A percentile compares a stretch with the other conserved stretches of the same genome.
phyloP scores from a whole-genome alignment of 2,888 invertebrate genomes.

The Meloe dianella region DNA sequence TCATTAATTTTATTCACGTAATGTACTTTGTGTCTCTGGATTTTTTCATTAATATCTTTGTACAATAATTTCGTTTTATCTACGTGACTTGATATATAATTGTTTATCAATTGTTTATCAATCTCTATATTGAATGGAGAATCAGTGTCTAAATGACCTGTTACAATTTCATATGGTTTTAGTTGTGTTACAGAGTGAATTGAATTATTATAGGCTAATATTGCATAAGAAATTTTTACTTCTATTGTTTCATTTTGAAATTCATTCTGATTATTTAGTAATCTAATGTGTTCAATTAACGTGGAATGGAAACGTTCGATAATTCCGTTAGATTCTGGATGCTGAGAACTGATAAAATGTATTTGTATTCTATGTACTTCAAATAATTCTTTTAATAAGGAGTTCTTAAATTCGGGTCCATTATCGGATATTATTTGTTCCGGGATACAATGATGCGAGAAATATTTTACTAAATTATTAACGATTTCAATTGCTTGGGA shows the following conservation, averaged over 20 bases:
- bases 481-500: too few relatives aligned
- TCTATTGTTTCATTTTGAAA: constrained; percentile 10
- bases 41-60: not conserved
- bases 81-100: not conserved
- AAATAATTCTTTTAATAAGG: too few relatives aligned
- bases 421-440: too few relatives aligned
- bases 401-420: too few relatives aligned
- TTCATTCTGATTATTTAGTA: constrained; percentile 8
- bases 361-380: constrained; percentile 21
- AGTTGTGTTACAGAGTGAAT: not conserved
- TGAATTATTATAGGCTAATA: not conserved
- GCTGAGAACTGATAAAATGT: constrained; percentile 19
- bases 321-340: constrained; percentile 22
- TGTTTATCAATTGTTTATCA: not conserved
- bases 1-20: not conserved
- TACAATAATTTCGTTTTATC: not conserved
- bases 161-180: not conserved
- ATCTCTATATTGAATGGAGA: not conserved
- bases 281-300: constrained; percentile 17
- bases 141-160: not conserved
- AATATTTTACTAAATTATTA: too few relatives aligned
- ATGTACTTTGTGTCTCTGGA: not conserved
- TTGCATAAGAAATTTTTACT: not conserved
- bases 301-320: too few relatives aligned
- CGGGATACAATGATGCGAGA: too few relatives aligned